Evolutionary conservation across 2,888 invertebrate species (phyloP).

Genomic region (Pocota personata): DNA sequence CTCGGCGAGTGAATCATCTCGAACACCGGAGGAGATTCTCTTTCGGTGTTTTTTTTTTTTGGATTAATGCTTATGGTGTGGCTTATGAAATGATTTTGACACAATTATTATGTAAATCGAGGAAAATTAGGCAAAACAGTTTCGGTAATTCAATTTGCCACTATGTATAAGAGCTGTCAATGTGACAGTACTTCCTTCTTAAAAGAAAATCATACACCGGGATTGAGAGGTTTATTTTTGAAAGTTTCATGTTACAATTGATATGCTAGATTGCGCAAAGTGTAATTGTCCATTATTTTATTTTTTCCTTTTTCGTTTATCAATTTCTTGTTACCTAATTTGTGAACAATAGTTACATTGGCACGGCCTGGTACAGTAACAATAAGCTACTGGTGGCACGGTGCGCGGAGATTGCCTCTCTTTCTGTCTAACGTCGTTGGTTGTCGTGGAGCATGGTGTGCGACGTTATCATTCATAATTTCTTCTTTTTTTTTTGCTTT

Average conservation of each 20-base stretch:
- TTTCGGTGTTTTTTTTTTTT: conserved; percentile 16
- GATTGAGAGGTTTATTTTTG: conserved; percentile 8
- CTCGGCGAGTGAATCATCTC: conserved; percentile 60
- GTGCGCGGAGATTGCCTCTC: conserved; percentile 29
- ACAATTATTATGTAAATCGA: conserved; percentile 63
- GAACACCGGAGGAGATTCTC: conserved; percentile 65
- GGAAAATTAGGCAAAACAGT: conserved; percentile 34
- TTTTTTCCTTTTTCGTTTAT: conserved; percentile 65
- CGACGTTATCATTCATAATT: conserved; percentile 73
- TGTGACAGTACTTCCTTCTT: conserved; percentile 14
- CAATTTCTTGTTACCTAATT: conserved; percentile 74
- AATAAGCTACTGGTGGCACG: conserved; percentile 65
- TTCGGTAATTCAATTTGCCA: conserved; percentile 36
- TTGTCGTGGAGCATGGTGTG: conserved; percentile 22
- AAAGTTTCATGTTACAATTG: conserved; percentile 60
- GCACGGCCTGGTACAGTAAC: conserved; percentile 74
- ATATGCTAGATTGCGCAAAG: conserved; percentile 69
- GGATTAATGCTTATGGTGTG: conserved; percentile 23
- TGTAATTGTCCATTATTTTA: conserved; percentile 68
- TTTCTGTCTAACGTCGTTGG: conserved; percentile 43
- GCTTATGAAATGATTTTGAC: conserved; percentile 65
- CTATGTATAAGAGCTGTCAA: conserved; percentile 1
- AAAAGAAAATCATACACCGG: neutral
- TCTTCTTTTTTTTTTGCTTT: conserved; percentile 32
- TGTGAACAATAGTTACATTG: conserved; percentile 74